Conservation (phyloP, 1,140 invertebrate genomes). For the Hycleus phaleratus region DNA sequence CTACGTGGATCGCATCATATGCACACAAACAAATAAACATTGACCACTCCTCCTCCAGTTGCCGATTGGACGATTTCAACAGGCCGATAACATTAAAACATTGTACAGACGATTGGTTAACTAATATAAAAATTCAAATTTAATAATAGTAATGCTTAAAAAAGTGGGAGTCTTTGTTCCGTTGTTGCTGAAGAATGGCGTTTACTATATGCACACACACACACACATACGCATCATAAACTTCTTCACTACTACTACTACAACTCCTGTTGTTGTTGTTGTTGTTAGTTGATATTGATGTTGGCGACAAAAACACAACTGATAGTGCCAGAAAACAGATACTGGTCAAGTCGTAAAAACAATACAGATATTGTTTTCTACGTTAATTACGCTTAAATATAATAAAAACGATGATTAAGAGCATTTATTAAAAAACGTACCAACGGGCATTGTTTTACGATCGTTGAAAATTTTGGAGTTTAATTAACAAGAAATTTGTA, state of each 20-base stretch:
- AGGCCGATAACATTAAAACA: conserved; percentile 29
- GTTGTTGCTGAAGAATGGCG: background rate
- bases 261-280: too few species aligned
- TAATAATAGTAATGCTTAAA: conserved; percentile 22
- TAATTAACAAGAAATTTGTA: too few species aligned
- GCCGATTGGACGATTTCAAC: conserved; percentile 23
- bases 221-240: background rate
- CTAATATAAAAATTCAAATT: conserved; percentile 36
- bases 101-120: conserved; percentile 34
- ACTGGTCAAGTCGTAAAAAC: conserved; percentile 6
- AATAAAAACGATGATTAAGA: too few species aligned
- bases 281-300: too few species aligned
- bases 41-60: conserved; percentile 26
- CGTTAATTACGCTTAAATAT: conserved; percentile 11
- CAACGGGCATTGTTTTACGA: too few species aligned
- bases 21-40: conserved; percentile 28
- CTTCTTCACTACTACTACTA: too few species aligned
- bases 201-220: background rate
- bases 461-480: too few species aligned
- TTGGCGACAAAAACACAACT: background rate
- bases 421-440: too few species aligned
- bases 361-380: conserved; percentile 17
- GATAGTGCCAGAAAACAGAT: background rate
- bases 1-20: conserved; percentile 29
- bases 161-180: background rate